Evolutionary conservation across 2,797 vertebrate species (phyloP).

Genomic region (Borostomias antarcticus): DNA sequence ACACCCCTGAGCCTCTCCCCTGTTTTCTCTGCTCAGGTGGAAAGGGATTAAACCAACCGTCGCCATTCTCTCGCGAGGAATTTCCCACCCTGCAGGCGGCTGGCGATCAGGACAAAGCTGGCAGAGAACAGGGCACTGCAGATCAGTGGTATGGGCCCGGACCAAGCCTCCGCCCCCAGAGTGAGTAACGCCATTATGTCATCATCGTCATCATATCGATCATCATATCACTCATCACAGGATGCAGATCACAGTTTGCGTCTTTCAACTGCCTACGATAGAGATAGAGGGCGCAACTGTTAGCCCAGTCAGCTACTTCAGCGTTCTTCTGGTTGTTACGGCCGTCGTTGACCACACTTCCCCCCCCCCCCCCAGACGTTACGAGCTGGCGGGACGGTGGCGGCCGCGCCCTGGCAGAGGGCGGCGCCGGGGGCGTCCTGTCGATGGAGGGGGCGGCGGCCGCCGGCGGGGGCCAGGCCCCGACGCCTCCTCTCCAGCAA

Average conservation of each 20-base stretch:
- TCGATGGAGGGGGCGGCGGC: conserved; percentile 81
- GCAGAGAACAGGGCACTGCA: conserved; percentile 94
- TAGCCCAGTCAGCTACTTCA: no score
- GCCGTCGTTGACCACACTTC: background rate
- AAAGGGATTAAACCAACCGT: conserved; percentile 96
- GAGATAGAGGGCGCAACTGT: no score
- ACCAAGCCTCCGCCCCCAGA: conserved; percentile 98
- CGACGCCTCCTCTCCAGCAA: conserved; percentile 53
- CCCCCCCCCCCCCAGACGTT: conserved; percentile 72
- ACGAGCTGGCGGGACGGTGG: conserved; percentile 96
- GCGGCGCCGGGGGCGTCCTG: conserved; percentile 88
- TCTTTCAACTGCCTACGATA: no score
- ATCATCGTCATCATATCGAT: background rate
- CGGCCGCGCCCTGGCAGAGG: conserved; percentile 85
- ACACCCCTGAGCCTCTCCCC: background rate
- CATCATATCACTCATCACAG: no score
- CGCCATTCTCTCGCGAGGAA: conserved; percentile 99
- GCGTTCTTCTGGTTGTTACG: no score
- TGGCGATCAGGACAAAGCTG: conserved; percentile 97
- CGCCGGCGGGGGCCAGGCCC: conserved; percentile 61
- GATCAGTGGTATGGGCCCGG: conserved; percentile 98
- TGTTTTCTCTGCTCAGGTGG: conserved; percentile 76
- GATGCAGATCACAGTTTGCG: no score
- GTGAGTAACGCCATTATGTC: conserved; percentile 72
- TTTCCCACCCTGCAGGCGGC: conserved; percentile 99